Evolutionary conservation across 2,888 invertebrate species (phyloP), one percentile per base, ranked within the genome.

Genomic region (Pheosia tremula): DNA sequence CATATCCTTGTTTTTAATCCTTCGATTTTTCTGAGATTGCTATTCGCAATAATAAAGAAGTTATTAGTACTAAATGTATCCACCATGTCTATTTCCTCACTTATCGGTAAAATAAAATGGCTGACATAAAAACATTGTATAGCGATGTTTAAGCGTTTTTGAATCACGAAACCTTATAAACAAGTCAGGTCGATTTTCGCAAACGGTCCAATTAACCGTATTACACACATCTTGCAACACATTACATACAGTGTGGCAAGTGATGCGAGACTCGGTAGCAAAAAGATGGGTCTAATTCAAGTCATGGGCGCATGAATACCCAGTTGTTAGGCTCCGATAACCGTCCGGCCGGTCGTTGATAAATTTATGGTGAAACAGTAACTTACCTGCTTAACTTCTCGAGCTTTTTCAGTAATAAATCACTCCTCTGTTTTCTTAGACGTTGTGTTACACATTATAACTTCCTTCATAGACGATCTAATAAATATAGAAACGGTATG

Each of bases 151-250:
- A 52, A 36, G 4, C 36, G 10, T 10, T 54, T n/a, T 54, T 41
- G 24, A 5, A 3, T 11, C 3, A 56, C 41, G 24, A 45, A 45
- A 43, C 45, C 45, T 11, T 36, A 36, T 45, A 45, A 45, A 43
- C 56, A 1, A 56, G 56, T 56, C 56, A 38, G n/a, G 36, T 56
- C 11, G 41, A 5, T 60, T 68, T 60, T 63, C 62, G 55, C 53
- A 41, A 13, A 13, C 41, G 47, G 54, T 53, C 66, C 54, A 74
- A 72, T 71, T 69, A 75, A 61, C 63, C 59, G 67, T 60, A 68
- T 72, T 72, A 74, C 68, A 69, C 60, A 57, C 65, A 62, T 79
- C 74, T 76, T 63, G 74, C 72, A 78, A 79, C 67, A n/a, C 64
- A 59, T 75, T 72, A 69, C 69, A 66, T 68, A 64, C 57, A 59